A percentile compares a stretch with the other conserved stretches of the same genome.
phyloP scores from a whole-genome alignment of 2,797 vertebrate species.

The Alauda arvensis region DNA sequence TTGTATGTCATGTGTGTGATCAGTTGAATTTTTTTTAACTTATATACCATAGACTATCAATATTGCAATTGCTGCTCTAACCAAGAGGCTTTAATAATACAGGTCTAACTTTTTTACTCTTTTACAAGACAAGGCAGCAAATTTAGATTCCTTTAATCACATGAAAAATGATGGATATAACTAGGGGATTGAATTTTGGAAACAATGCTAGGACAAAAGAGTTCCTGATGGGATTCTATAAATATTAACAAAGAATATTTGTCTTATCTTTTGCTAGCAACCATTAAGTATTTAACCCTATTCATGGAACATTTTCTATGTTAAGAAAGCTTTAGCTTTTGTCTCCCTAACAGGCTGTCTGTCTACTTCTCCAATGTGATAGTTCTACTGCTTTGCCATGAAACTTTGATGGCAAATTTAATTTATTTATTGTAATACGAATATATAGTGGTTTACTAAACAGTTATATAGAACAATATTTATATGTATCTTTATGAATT shows the following conservation, averaged over 20 bases:
- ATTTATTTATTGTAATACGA: neutral
- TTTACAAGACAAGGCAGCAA: constrained; percentile 58
- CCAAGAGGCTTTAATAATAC: constrained; percentile 38
- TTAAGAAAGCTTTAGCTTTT: constrained; percentile 56
- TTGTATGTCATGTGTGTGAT: neutral
- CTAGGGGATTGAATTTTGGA: constrained; percentile 56
- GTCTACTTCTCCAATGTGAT: neutral
- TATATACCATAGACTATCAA: constrained; percentile 42
- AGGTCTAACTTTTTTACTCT: constrained; percentile 45
- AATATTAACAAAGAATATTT: constrained; percentile 68
- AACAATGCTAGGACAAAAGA: constrained; percentile 54
- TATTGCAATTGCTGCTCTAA: constrained; percentile 47
- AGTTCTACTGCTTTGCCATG: neutral
- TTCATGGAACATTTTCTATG: constrained; percentile 43
- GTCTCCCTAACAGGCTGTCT: constrained; percentile 39
- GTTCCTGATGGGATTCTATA: constrained; percentile 59
- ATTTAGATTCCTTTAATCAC: constrained; percentile 63
- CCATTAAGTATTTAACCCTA: constrained; percentile 57
- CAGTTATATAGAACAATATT: neutral
- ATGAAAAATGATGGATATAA: constrained; percentile 62
- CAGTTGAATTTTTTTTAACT: neutral
- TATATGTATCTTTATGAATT: neutral
- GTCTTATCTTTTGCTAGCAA: constrained; percentile 65
- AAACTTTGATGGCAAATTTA: constrained; percentile 12
- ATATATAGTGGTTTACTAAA: neutral